Conservation (phyloP, 2,797 vertebrate species). For the Momotus momota region DNA sequence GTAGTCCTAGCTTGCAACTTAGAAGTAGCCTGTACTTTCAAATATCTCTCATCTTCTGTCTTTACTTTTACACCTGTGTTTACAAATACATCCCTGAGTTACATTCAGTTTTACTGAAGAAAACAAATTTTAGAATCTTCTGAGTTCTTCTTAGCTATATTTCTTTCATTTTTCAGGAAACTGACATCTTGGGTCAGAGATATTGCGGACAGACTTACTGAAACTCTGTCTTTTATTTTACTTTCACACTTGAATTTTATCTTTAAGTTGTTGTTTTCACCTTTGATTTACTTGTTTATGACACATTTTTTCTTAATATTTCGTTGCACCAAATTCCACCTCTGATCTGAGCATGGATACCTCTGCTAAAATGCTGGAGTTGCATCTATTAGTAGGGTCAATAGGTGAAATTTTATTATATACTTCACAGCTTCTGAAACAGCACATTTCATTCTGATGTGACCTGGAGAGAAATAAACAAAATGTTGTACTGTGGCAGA, state of each 20-base stretch:
- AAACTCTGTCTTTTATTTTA: background rate
- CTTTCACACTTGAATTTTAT: background rate
- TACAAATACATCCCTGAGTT: background rate
- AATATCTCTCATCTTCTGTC: background rate
- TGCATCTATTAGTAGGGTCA: background rate
- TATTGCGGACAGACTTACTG: background rate
- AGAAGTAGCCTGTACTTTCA: background rate
- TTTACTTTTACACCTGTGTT: background rate
- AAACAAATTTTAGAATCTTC: background rate
- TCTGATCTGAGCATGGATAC: background rate
- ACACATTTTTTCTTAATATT: background rate
- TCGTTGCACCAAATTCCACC: background rate
- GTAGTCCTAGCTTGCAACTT: background rate
- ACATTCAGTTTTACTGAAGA: background rate
- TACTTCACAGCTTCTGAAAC: background rate
- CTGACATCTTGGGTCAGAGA: background rate
- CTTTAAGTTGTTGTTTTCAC: background rate
- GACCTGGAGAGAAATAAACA: slow-evolving; percentile 25
- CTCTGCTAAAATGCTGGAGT: background rate
- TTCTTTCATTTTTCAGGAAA: background rate
- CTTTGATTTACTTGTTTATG: background rate
- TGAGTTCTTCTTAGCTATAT: background rate
- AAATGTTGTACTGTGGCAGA: background rate
- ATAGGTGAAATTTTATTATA: slow-evolving; percentile 42
- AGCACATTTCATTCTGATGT: slow-evolving; percentile 30